Evolutionary conservation across 2,888 invertebrate species (phyloP), one percentile per base, ranked within the genome.

Genomic region (Lacanobia oleracea): DNA sequence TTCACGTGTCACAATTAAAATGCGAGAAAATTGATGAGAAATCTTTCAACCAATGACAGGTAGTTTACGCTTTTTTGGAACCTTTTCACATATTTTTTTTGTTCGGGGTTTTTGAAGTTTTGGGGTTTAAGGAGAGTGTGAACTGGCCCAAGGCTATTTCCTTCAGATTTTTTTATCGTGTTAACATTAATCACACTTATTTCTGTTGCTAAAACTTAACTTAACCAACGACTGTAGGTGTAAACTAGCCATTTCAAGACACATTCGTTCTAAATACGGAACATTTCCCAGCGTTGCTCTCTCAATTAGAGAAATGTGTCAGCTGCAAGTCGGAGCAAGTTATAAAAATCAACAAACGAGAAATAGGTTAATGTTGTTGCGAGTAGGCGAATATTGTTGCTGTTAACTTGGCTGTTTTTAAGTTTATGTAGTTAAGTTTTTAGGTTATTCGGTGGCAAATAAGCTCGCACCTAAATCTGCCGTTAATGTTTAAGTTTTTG

Each of bases 331-430:
- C 60, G 21, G 18, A 33, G 50, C 40, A 10, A 63, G 77, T 71
- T 78, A 81, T 76, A 81, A 78, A 81, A 81, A 78, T 78, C 82
- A 81, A 78, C 78, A 57, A 33, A 10, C 50, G 57, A n/a, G 40
- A 81, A 76, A 67, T 81, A 77, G 78, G 78, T 78, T 77, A 81
- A 78, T 71, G 71, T 50, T 53, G 27, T 54, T 51, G 66, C 77
- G 60, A 61, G 40, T 56, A 53, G 63, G 23, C 57, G 48, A 21
- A 57, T 18, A 23, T 59, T 75, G 57, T 50, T 53, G 14, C 12
- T 45, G 48, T 57, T 56, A n/a, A 23, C 51, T 61, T 59, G 9
- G 40, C 23, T 59, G 43, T 72, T 50, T 40, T 23, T 33, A 0
- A 18, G 51, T 59, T 63, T 21, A 10, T 59, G 14, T 57, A n/a